phyloP scores from a whole-genome alignment of 2,888 invertebrate species.

The Dryobotodes eremita region DNA sequence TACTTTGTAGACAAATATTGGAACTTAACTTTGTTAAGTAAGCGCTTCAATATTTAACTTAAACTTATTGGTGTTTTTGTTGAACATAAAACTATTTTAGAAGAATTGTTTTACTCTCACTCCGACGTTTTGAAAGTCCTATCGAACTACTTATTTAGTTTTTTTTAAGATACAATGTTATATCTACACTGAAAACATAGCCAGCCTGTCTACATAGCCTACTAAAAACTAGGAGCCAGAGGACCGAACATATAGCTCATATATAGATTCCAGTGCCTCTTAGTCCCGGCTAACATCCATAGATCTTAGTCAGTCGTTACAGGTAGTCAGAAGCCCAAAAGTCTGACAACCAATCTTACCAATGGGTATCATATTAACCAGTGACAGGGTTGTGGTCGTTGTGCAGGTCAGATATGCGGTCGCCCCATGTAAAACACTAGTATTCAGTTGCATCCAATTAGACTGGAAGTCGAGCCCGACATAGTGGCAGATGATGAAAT shows the following conservation, averaged over 20 bases:
- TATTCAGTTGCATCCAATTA: background rate
- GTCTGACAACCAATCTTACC: no score
- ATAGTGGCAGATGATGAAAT: background rate
- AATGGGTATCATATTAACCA: background rate
- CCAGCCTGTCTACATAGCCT: no score
- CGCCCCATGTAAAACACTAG: background rate
- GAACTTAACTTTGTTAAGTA: conserved; percentile 62
- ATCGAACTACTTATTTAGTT: no score
- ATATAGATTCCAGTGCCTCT: background rate
- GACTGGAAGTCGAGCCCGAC: background rate
- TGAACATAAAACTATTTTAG: conserved; percentile 47
- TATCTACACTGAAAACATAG: background rate
- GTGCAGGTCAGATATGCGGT: background rate
- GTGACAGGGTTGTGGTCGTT: no score
- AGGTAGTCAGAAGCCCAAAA: no score
- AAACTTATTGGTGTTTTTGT: conserved; percentile 36
- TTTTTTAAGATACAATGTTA: background rate
- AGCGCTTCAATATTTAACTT: conserved; percentile 57
- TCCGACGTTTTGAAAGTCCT: background rate
- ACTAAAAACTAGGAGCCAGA: background rate
- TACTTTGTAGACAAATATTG: conserved; percentile 56
- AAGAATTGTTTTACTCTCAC: conserved; percentile 22
- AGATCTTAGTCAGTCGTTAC: background rate
- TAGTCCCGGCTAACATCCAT: background rate
- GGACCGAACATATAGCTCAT: background rate